Evolutionary conservation across 2,888 invertebrate species (phyloP).

Genomic region (Habroteleia sp.): DNA sequence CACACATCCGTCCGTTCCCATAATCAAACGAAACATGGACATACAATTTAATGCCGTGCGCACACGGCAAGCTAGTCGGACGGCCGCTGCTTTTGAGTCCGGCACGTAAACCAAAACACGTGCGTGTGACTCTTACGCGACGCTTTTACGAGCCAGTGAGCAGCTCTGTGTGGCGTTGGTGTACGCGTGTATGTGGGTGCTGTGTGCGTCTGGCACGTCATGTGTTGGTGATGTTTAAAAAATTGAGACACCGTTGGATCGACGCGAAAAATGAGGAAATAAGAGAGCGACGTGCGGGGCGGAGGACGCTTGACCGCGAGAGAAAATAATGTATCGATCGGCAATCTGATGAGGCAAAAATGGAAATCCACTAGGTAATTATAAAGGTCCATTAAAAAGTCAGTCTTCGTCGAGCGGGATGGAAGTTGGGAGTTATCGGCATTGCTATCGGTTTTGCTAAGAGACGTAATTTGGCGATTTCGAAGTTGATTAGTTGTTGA

Average conservation of each 20-base stretch:
- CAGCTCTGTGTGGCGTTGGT: no score
- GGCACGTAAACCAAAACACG: conserved; percentile 33
- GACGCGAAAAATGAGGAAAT: conserved; percentile 6
- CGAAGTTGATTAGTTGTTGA: no score
- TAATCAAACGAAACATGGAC: conserved; percentile 13
- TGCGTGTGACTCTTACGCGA: conserved; percentile 41
- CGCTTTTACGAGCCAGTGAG: conserved; percentile 28
- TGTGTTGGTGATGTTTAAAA: conserved; percentile 23
- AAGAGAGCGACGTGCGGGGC: neutral
- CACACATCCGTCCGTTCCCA: neutral
- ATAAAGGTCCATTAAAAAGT: no score
- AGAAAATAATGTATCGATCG: conserved; percentile 25
- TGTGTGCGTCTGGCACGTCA: conserved; percentile 18
- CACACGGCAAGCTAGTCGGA: conserved; percentile 6
- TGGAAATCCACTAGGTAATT: conserved; percentile 9
- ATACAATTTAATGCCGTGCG: conserved; percentile 21
- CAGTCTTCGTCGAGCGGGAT: no score
- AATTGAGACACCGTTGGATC: conserved; percentile 1
- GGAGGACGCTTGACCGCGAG: conserved; percentile 2
- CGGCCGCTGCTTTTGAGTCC: conserved; percentile 1
- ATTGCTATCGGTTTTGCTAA: no score
- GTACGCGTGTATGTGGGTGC: no score
- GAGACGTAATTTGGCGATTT: no score
- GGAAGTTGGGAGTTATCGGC: no score
- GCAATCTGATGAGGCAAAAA: conserved; percentile 2